A percentile compares a stretch with the other conserved stretches of the same genome.
Evolutionary conservation across 92 coral and sea anemone species (phyloP).

Genomic region (Palythoa heliodiscus): DNA sequence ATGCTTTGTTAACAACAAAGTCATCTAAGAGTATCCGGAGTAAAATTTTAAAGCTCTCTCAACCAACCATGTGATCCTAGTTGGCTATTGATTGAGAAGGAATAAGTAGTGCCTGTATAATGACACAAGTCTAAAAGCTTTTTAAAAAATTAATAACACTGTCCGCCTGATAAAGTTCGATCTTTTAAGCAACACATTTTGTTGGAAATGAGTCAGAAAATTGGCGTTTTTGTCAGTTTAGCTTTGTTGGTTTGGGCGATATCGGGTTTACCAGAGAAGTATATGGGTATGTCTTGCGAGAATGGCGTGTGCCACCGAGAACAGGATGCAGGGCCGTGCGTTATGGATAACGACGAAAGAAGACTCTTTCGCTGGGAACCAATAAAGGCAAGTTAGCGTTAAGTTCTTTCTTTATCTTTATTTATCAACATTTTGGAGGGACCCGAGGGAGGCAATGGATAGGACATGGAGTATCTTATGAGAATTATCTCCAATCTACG

Average conservation of each 20-base stretch:
- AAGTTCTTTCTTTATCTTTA: neutral
- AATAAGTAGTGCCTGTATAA: neutral
- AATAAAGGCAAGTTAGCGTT: slow-evolving; percentile 58
- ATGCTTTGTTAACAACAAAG: neutral
- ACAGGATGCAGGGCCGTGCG: slow-evolving; percentile 79
- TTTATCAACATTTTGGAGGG: no score
- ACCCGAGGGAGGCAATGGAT: no score
- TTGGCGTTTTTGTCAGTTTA: neutral
- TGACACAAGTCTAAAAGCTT: neutral
- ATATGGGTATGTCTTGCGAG: slow-evolving; percentile 69
- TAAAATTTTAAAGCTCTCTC: neutral
- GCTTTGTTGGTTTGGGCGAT: neutral
- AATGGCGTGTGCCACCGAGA: slow-evolving; percentile 82
- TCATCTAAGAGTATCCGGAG: neutral
- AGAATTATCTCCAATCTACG: no score
- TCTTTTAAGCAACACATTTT: neutral
- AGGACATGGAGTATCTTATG: no score
- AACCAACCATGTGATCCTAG: neutral
- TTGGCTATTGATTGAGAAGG: neutral
- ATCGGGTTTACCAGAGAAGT: slow-evolving; percentile 4
- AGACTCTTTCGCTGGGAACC: slow-evolving; percentile 84
- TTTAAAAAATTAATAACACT: neutral
- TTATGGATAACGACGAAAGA: slow-evolving; percentile 58
- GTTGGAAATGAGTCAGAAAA: slow-evolving; percentile 2
- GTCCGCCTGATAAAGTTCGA: neutral